Percentiles rank a stretch among this genome's conserved stretches.
These are phyloP conservation scores for Vidua macroura DNA, from an alignment of 2,113 vertebrate genomes.

Conservation along the genomic window DNA sequence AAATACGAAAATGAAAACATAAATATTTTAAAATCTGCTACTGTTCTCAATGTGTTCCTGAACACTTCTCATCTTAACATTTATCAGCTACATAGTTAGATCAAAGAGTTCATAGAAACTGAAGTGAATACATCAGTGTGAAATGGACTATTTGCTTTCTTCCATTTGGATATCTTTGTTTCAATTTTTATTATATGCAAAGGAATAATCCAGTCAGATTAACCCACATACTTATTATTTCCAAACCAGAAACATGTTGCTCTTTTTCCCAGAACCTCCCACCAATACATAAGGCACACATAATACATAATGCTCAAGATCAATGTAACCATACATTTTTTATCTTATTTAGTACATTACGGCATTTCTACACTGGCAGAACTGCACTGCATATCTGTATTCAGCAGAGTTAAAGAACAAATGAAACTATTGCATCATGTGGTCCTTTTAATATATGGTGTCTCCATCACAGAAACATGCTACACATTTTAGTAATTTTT, in stretches of 20 bases:
- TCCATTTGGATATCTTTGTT: not conserved
- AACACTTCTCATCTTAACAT: constrained; percentile 37
- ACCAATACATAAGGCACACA: not conserved
- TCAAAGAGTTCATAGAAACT: not conserved
- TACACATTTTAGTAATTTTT: not conserved
- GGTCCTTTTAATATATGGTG: not conserved
- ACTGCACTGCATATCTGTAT: not conserved
- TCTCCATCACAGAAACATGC: not conserved
- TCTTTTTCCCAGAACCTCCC: not conserved
- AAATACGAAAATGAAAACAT: not conserved
- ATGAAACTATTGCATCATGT: not conserved
- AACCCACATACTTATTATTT: not conserved
- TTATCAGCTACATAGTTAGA: constrained; percentile 12
- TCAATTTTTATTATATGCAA: not conserved
- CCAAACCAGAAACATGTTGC: not conserved
- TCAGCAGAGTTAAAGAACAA: not conserved
- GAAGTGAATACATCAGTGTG: not conserved
- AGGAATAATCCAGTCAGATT: not conserved
- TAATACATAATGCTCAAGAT: not conserved
- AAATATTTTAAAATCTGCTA: constrained; percentile 50
- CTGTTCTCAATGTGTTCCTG: not conserved
- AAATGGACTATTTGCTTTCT: not conserved
- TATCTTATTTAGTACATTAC: not conserved
- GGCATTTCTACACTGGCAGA: not conserved
- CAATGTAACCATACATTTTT: not conserved